Evolutionary conservation across 2,113 vertebrate species (phyloP).

Genomic region (Stictonetta naevosa): DNA sequence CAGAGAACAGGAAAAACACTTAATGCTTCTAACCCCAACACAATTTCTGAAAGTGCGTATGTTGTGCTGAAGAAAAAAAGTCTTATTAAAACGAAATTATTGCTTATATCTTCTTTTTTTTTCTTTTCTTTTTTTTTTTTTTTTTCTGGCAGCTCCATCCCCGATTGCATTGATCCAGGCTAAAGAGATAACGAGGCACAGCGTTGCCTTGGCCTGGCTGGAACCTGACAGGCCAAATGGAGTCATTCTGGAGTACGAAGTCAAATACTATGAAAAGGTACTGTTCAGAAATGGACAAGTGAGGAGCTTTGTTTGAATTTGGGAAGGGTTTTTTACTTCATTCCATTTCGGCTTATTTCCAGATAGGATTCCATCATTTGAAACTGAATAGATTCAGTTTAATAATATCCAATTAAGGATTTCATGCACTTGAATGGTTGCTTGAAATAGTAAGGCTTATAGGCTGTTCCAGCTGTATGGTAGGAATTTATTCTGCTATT

Average conservation of each 20-base stretch:
- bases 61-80: background rate
- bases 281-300: background rate
- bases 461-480: background rate
- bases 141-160: conserved; percentile 85
- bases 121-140: background rate
- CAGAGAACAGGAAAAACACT: background rate
- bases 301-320: background rate
- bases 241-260: conserved; percentile 97
- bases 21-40: background rate
- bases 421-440: conserved; percentile 50
- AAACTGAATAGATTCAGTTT: conserved; percentile 44
- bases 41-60: background rate
- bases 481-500: background rate
- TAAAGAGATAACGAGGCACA: conserved; percentile 95
- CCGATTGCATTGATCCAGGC: conserved; percentile 92
- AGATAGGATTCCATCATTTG: conserved; percentile 10
- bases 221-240: conserved; percentile 95
- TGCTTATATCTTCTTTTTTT: background rate
- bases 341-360: background rate
- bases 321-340: background rate
- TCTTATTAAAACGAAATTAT: background rate
- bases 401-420: conserved; percentile 61
- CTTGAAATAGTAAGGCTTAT: conserved; percentile 26
- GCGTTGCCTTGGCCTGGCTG: conserved; percentile 92
- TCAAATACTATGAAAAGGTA: conserved; percentile 99